Base-by-base conservation (phyloP, 2,797 vertebrate genomes). In the Spinus olivaceus region DNA sequence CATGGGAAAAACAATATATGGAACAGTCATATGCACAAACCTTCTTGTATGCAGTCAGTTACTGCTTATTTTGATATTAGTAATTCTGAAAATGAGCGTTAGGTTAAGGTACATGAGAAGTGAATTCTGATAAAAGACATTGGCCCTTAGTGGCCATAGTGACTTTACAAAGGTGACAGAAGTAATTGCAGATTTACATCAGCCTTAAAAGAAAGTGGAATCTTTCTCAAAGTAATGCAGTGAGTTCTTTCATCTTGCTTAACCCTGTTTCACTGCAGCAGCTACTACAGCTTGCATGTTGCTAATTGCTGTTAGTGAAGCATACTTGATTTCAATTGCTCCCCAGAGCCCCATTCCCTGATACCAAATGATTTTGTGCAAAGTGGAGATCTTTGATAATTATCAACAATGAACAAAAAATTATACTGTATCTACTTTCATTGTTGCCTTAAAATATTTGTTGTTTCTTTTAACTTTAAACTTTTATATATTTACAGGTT, bases 271-370 rank as follows among this genome's bases (percentile, higher is more conserved):
- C 56, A 24, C 15, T 92, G 77, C 61, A 65, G 44, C 61, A 80
- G 39, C 5, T 53, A 46, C 41, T 66, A n/a, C 35, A 87, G 32
- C 47, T 87, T 13, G 0, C n/a, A 17, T 24, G 46, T 49, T 85
- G 44, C 54, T 94, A 92, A 92, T 92, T 94, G 63, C 61, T 85
- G 54, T 63, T 72, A 70, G 50, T 80, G 65, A 91, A 80, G 53
- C 46, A 47, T 44, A 47, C 47, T 86, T 81, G 69, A 78, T 77
- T 92, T 67, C 71, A 81, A 22, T 86, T 63, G 42, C 81, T 93
- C 61, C 54, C 91, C 71, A 69, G 79, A 90, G 74, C 8, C 49
- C 32, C 56, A 64, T 49, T 95, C 25, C n/a, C 39, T 30, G 33
- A 77, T 71, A 74, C 25, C 46, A 72, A 88, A 72, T 39, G 46